Evolutionary conservation across 2,113 vertebrate genomes (phyloP).

Genomic region (Cariama cristata): DNA sequence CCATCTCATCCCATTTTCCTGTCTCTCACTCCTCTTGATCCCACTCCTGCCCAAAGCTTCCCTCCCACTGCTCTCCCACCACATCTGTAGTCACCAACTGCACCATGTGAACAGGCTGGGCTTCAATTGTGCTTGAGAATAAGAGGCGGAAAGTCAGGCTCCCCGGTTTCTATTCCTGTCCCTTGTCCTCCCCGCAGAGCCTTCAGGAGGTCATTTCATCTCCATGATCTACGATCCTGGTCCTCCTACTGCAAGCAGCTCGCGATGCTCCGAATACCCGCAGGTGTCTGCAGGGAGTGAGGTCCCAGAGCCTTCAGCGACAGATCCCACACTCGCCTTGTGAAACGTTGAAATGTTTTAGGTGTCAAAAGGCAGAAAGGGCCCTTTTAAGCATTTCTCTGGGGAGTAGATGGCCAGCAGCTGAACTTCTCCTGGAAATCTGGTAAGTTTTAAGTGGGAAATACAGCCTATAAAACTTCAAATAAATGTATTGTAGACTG

Average conservation of each 20-base stretch:
- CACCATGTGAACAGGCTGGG: not conserved
- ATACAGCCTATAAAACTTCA: not conserved
- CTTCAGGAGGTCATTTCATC: not conserved
- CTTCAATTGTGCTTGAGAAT: not conserved
- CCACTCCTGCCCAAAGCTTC: not conserved
- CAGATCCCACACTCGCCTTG: not conserved
- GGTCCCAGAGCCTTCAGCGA: not conserved
- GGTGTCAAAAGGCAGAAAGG: not conserved
- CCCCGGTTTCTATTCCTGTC: not conserved
- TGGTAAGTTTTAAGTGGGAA: not conserved
- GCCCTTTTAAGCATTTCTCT: not conserved
- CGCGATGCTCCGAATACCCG: not conserved
- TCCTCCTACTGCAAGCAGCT: not conserved
- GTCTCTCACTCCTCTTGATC: not conserved
- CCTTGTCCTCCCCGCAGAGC: rapidly evolving
- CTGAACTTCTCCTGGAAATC: slow-evolving; percentile 4
- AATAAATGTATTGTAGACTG: not conserved
- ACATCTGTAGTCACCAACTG: not conserved
- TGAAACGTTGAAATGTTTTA: not conserved
- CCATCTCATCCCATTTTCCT: not conserved
- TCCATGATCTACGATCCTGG: not conserved
- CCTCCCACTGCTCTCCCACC: not conserved
- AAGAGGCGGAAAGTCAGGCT: not conserved
- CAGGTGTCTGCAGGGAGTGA: rapidly evolving
- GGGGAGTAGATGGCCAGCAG: not conserved